phyloP scores from a whole-genome alignment of 2,113 vertebrate species.

The Cinclus cinclus region DNA sequence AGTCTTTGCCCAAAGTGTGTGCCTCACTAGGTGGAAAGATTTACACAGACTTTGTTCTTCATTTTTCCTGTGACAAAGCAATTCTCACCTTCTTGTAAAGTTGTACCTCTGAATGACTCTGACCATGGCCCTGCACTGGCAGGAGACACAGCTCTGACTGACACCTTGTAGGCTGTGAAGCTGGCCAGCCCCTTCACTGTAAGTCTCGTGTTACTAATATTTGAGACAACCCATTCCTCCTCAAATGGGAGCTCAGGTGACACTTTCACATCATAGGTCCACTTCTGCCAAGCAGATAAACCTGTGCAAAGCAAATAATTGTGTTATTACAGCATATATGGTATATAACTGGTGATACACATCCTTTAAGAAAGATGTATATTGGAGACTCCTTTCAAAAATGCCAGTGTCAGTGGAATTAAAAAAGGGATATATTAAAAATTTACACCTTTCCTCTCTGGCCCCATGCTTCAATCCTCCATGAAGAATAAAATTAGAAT shows the following conservation, averaged over 20 bases:
- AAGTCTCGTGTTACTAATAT: slow-evolving; percentile 48
- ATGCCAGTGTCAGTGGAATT: background rate
- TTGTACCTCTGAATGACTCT: slow-evolving; percentile 68
- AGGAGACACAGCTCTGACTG: slow-evolving; percentile 74
- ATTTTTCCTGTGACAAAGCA: background rate
- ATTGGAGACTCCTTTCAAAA: background rate
- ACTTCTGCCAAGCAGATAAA: slow-evolving; percentile 78
- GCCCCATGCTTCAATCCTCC: background rate
- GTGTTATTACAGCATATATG: background rate
- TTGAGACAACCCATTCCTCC: slow-evolving; percentile 27
- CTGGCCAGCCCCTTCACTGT: slow-evolving; percentile 52
- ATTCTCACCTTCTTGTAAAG: slow-evolving; percentile 74
- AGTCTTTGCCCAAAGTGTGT: background rate
- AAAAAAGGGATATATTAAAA: background rate
- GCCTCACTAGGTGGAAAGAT: background rate
- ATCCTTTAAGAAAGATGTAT: background rate
- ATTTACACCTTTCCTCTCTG: background rate
- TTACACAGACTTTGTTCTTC: background rate
- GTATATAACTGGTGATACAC: background rate
- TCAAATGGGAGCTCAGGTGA: slow-evolving; percentile 16
- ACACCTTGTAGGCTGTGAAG: slow-evolving; percentile 54
- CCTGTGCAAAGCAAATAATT: slow-evolving; percentile 54
- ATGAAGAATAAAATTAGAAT: background rate
- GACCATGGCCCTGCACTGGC: slow-evolving; percentile 71
- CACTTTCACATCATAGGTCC: slow-evolving; percentile 75